Conservation (phyloP, 2,888 invertebrate species). For the Meliscaeva auricollis region DNA sequence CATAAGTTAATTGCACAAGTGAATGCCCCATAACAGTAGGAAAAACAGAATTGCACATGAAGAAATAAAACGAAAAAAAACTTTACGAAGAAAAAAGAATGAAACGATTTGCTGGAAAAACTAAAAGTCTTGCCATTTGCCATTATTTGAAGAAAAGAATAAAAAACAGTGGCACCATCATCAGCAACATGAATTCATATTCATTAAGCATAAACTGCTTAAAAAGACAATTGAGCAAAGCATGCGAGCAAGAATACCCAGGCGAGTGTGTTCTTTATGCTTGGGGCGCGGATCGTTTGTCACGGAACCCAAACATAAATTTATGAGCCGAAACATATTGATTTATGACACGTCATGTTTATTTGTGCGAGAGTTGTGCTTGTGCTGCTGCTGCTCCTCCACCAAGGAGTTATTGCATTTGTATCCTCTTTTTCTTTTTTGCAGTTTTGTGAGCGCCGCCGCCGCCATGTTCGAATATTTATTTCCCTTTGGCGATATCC, state of each 20-base stretch:
- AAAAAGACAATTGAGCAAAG: conserved; percentile 33
- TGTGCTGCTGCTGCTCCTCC: not conserved
- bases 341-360: conserved; percentile 74
- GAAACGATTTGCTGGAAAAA: conserved; percentile 28
- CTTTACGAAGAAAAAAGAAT: conserved; percentile 13
- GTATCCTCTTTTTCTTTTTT: conserved; percentile 12
- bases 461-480: conserved; percentile 26
- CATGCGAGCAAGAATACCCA: conserved; percentile 19
- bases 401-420: conserved; percentile 47
- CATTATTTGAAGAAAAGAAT: too few species aligned
- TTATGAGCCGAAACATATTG: conserved; percentile 75
- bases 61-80: not conserved
- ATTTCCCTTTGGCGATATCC: conserved; percentile 33
- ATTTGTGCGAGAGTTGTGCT: conserved; percentile 61
- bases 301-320: conserved; percentile 69
- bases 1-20: conserved; percentile 10
- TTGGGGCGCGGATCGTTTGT: conserved; percentile 64
- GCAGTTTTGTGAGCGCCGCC: conserved; percentile 17
- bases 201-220: conserved; percentile 63
- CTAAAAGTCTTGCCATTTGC: not conserved
- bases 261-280: conserved; percentile 47
- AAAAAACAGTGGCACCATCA: conserved; percentile 37
- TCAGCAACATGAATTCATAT: conserved; percentile 53
- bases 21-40: not conserved
- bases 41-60: not conserved